phyloP scores from a whole-genome alignment of 2,888 invertebrate genomes.

The Oxycera nigricornis region DNA sequence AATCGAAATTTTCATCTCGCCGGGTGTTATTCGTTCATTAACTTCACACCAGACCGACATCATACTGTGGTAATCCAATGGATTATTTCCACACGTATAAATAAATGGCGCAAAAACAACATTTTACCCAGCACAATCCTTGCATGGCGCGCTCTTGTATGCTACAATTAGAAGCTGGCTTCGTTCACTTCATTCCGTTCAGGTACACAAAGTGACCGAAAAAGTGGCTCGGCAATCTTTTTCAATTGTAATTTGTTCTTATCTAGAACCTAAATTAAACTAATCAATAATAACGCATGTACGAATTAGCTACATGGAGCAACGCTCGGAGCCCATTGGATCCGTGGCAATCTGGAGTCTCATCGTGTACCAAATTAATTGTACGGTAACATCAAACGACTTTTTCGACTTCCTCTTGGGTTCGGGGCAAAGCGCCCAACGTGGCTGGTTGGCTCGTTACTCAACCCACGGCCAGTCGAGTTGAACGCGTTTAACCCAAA shows the following conservation, averaged over 20 bases:
- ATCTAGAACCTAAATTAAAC: constrained; percentile 32
- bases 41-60: constrained; percentile 35
- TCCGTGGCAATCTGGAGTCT: constrained; percentile 20
- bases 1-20: constrained; percentile 34
- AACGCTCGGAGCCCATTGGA: constrained; percentile 19
- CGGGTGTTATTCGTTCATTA: constrained; percentile 38
- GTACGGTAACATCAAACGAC: constrained; percentile 38
- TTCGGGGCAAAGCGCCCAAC: neutral
- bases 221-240: neutral
- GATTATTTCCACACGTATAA: neutral
- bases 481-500: neutral
- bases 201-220: no score
- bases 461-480: neutral
- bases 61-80: constrained; percentile 29
- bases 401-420: constrained; percentile 8
- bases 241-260: constrained; percentile 32
- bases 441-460: neutral
- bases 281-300: constrained; percentile 40
- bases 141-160: no score
- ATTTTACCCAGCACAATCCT: no score
- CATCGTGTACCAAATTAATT: constrained; percentile 36
- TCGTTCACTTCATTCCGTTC: no score
- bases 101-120: no score
- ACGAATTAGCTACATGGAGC: constrained; percentile 22
- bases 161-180: no score